Base-by-base conservation (phyloP, 2,888 invertebrate species). In the Oxystoma pomonae region DNA sequence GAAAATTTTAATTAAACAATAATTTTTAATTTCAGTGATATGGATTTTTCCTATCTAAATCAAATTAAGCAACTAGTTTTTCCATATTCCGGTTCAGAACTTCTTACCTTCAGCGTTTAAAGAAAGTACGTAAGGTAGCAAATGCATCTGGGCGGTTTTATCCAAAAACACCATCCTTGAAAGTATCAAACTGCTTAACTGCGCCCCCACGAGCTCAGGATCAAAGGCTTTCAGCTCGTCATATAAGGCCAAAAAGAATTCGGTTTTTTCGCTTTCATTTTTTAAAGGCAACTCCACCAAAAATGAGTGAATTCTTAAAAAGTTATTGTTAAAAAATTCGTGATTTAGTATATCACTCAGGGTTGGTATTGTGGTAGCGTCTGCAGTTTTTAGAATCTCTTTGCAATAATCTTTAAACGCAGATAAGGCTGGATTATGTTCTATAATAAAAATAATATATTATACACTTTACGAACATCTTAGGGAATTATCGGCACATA, bases 141-240 rank as follows among this genome's bases (percentile, higher is more conserved):
- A 83, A 78, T 86, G 83, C 67, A 83, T 83, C 76, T 90, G 89
- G 19, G 96, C 95, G 52, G 90, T 89, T 71, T 85, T 82, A 78
- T 96, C 94, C 59, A 96, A 81, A 67, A 96, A 83, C 50, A 96
- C 94, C 82, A 95, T 87, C 72, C 96, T 85, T 0, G 94, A 93
- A 12, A 96, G 81, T 59, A 96, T 78, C 58, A 91, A 83, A 59
- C 88, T 87, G 60, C 91, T 88, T 58, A 96, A 81, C 77, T 94
- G 91, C 65, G 88, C 88, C 0, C 93, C 96, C 16, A 96, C 90
- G 60, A 92, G 85, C 71, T 87, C 86, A 79, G 94, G 92, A 68
- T 92, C 89, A 76, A 93, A 91, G 69, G 81, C 81, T 75, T 85
- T 84, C 63, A 96, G 81, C 70, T 87, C 87, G 60, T 85, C 83